Evolutionary conservation across 1,140 invertebrate species (phyloP), one percentile per base, ranked within the genome.

Genomic region (Sipha flava): DNA sequence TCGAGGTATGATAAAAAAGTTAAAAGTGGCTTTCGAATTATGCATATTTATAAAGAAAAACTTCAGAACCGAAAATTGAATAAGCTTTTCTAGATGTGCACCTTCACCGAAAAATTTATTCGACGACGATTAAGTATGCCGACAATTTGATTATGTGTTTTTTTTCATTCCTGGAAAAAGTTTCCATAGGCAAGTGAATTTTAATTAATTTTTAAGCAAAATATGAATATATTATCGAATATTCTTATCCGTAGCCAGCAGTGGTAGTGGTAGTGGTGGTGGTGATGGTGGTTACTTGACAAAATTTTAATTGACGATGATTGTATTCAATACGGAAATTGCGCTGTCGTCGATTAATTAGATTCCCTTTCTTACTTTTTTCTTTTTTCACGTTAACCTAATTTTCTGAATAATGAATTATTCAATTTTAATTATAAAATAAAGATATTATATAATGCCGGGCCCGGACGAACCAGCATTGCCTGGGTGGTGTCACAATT

Each of bases 1-100:
- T 66, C 26, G 29, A 47, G 16, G 37, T 29, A 45, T 40, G 9
- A 29, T 45, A 47, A 68, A 68, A 26, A 68, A 18, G 16, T 45
- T 29, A 47, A 47, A 29, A 70, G 43, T 47, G 66, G 40, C 23
- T 47, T 47, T 29, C 29, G 29, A 45, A 47, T 29, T 45, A 26
- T 29, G 40, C 23, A 70, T 70, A 45, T 70, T 70, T 70, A 68
- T 29, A 70, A 47, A 47, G 40, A 70, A 47, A 70, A 70, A 45
- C 43, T 29, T 70, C 1, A 16, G 3, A 40, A 40, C 40, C 14
- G 21, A 70, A 45, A 70, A 70, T 70, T 47, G 66, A 70, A 47
- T 26, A 70, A 66, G 64, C n/a, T 43, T 23, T 66, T 43, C 64
- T 66, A 26, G 6, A 14, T 23, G 37, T 66, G 26, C 3, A 43